Percentiles rank a stretch among this genome's conserved stretches.
phyloP scores from a whole-genome alignment of 2,113 vertebrate species.

The Meriones unguiculatus region DNA sequence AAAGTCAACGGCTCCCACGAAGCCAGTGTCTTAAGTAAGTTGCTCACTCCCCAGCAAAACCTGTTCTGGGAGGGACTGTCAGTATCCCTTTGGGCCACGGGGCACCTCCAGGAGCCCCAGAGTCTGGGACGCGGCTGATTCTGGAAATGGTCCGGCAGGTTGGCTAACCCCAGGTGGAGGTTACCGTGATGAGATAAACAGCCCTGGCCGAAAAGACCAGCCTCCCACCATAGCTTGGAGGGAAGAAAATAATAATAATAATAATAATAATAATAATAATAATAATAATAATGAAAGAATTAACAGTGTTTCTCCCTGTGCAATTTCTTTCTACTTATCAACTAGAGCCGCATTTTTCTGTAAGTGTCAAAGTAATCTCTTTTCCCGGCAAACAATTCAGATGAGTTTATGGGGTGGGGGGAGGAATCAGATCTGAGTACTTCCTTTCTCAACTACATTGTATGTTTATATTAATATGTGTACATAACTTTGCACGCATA shows the following conservation, averaged over 20 bases:
- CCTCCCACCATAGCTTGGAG: background rate
- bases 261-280: too few species aligned
- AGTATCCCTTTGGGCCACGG: background rate
- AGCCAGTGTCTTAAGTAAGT: slow-evolving; percentile 95
- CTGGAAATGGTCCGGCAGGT: rapidly evolving
- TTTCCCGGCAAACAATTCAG: background rate
- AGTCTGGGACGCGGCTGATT: background rate
- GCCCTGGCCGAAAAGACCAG: background rate
- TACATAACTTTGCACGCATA: background rate
- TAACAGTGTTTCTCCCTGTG: background rate
- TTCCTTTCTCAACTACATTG: background rate
- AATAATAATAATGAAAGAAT: background rate
- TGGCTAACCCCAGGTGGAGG: background rate
- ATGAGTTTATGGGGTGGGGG: background rate
- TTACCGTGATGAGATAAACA: too few species aligned
- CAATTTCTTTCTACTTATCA: slow-evolving; percentile 32
- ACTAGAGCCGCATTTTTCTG: slow-evolving; percentile 15
- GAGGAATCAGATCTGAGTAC: background rate
- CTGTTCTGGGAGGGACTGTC: background rate
- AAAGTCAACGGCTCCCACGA: slow-evolving; percentile 97
- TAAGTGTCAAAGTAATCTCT: background rate
- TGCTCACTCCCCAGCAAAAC: slow-evolving; percentile 9
- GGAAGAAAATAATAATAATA: background rate
- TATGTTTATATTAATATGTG: background rate
- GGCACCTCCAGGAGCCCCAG: background rate